Evolutionary conservation across 2,888 invertebrate genomes (phyloP).

Genomic region (Torymus aiolomorphi): DNA sequence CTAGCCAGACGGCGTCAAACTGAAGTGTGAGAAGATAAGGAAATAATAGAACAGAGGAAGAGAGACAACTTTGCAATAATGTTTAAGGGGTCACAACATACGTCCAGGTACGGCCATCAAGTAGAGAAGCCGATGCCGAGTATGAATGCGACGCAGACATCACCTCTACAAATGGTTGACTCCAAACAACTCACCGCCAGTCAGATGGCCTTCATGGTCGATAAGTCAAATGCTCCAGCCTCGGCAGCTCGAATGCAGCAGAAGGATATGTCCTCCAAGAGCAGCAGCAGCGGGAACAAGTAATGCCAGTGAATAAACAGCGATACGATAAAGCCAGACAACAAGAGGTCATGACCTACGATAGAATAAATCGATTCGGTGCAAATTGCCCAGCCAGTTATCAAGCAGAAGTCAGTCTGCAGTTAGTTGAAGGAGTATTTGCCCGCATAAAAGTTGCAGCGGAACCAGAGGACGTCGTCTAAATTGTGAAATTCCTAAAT

Average conservation of each 20-base stretch:
- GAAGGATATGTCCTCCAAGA: slow-evolving; percentile 52
- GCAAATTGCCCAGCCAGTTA: too few relatives aligned
- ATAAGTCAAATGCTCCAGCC: slow-evolving; percentile 60
- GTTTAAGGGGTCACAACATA: slow-evolving; percentile 69
- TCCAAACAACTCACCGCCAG: slow-evolving; percentile 54
- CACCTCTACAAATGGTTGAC: slow-evolving; percentile 49
- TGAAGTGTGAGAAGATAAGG: slow-evolving; percentile 69
- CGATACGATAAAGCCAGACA: too few relatives aligned
- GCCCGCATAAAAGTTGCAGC: too few relatives aligned
- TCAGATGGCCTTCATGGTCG: slow-evolving; percentile 57
- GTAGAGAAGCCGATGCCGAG: slow-evolving; percentile 50
- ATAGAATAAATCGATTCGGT: too few relatives aligned
- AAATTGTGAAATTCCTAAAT: too few relatives aligned
- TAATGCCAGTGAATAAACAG: too few relatives aligned
- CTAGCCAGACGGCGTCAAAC: too few relatives aligned
- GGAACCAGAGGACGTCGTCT: too few relatives aligned
- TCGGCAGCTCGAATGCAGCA: slow-evolving; percentile 53
- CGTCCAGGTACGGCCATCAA: slow-evolving; percentile 63
- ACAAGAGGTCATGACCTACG: too few relatives aligned
- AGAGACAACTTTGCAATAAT: slow-evolving; percentile 67
- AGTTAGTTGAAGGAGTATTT: too few relatives aligned
- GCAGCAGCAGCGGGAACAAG: too few relatives aligned
- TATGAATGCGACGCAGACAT: too few relatives aligned
- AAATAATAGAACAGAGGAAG: slow-evolving; percentile 66
- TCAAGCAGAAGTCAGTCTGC: slow-evolving; percentile 57